phyloP scores from a whole-genome alignment of 2,113 vertebrate species.

The Gnathonemus echidnorhynchus region DNA sequence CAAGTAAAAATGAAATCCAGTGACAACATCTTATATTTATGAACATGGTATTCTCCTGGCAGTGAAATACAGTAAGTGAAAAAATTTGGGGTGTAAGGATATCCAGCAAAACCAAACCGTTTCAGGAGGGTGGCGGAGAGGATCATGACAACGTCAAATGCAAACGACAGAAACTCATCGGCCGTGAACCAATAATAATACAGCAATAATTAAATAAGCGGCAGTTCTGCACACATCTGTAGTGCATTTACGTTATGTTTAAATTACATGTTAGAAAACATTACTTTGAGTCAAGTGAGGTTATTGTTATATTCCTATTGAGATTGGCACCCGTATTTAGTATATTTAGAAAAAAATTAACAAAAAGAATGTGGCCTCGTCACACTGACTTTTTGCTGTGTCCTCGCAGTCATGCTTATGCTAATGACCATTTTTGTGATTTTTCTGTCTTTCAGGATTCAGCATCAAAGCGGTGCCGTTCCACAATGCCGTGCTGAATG shows the following conservation, averaged over 20 bases:
- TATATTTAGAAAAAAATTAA: not conserved
- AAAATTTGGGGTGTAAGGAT: not conserved
- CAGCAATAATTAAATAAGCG: not conserved
- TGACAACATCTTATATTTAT: not conserved
- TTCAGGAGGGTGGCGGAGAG: not conserved
- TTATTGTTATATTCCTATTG: not conserved
- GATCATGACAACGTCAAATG: not conserved
- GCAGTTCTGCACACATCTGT: not conserved
- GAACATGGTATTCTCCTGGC: not conserved
- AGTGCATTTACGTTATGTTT: not conserved
- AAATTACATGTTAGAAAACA: not conserved
- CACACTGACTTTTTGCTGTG: not conserved
- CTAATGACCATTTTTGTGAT: not conserved
- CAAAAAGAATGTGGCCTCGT: not conserved
- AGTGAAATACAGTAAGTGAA: not conserved
- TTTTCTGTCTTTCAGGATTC: constrained; percentile 62
- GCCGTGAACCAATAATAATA: not conserved
- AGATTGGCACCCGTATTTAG: not conserved
- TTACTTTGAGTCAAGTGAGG: not conserved
- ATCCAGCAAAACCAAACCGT: not conserved
- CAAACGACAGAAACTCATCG: not conserved
- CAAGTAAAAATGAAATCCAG: not conserved
- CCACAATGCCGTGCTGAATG: constrained; percentile 79
- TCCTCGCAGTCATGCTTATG: not conserved
- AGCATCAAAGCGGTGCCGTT: constrained; percentile 85